These are phyloP conservation scores for Cololabis saira DNA, from an alignment of 2,113 vertebrate species.

Conservation along the genomic window DNA sequence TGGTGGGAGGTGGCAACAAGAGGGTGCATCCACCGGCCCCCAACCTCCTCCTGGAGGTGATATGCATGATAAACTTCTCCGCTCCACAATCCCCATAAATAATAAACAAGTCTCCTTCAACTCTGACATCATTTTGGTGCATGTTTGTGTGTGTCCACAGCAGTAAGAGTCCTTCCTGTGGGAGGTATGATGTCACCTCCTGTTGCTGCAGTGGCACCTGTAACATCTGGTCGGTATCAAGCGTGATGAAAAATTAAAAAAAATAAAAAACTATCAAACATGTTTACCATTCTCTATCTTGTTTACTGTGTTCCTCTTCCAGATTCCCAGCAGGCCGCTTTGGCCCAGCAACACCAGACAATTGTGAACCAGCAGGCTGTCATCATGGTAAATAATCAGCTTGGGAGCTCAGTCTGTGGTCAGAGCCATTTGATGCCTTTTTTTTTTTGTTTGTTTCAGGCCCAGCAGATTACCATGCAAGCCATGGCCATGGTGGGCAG, in stretches of 20 bases:
- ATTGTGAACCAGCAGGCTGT: conserved; percentile 84
- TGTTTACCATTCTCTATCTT: conserved; percentile 15
- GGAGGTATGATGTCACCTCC: conserved; percentile 71
- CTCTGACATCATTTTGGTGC: conserved; percentile 14
- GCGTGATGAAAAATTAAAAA: conserved; percentile 30
- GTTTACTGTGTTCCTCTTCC: conserved; percentile 42
- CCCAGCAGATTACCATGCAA: conserved; percentile 88
- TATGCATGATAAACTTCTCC: background rate
- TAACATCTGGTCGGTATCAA: conserved; percentile 64
- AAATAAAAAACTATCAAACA: background rate
- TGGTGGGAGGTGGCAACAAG: conserved; percentile 57
- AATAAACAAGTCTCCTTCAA: conserved; percentile 11
- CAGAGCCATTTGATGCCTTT: background rate
- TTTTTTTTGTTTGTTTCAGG: conserved; percentile 72
- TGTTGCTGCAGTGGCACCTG: conserved; percentile 68
- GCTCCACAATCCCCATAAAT: background rate
- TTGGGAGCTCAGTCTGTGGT: conserved; percentile 11
- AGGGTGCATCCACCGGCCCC: conserved; percentile 37
- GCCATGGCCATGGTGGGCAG: conserved; percentile 79
- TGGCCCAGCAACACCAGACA: conserved; percentile 79
- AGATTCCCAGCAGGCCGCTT: conserved; percentile 78
- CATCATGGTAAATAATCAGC: conserved; percentile 79
- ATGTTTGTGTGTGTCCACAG: conserved; percentile 61
- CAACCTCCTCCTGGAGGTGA: conserved; percentile 79
- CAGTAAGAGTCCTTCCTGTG: conserved; percentile 79